Base-by-base conservation (phyloP, 1,140 invertebrate species). In the Adelges cooleyi region DNA sequence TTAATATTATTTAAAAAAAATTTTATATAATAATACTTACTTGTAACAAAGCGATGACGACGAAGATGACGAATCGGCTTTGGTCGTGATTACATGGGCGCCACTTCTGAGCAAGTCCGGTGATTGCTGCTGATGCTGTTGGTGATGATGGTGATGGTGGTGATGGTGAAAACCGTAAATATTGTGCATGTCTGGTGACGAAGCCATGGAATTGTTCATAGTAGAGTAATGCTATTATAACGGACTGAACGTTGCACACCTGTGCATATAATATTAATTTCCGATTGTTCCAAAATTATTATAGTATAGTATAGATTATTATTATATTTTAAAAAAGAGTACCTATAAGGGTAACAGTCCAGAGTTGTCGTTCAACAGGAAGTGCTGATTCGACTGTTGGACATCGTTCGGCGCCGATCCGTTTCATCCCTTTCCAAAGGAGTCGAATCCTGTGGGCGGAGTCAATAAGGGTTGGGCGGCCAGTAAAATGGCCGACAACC, bases 61-160 rank as follows among this genome's bases (percentile, higher is more conserved):
- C 5, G 69, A 69, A 0, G 69, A 68, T 8, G 66, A 69, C 10
- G 67, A 68, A 51, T 69, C 69, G 23, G 69, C 69, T 25, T 65
- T 67, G 13, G 69, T 69, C 10, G 69, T 59, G 2, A 66, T 52
- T 3, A 69, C 69, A 20, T 68, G 50, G 3, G 50, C 40, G 0
- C 49, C 49, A 23, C 38, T 54, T 29, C 65, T 66, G 15, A 66
- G 56, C 17, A 48, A 62, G 33, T 62, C 56, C 13, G 56, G 56
- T 17, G 42, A 48, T 20, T 62, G 56, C 20, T 62, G 56, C 4
- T 40, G 54, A 1, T 62, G 56, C 6, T 62, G 56, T 18, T 46
- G 38, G 3, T 46, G 56, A 8, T 59, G 53, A n/a, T 62, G 56
- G 4, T 62, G 56, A 62, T 62, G 42, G 20, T 62, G 56, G 17